Evolutionary conservation across 2,888 invertebrate genomes (phyloP).

Genomic region (Rhagium mordax): DNA sequence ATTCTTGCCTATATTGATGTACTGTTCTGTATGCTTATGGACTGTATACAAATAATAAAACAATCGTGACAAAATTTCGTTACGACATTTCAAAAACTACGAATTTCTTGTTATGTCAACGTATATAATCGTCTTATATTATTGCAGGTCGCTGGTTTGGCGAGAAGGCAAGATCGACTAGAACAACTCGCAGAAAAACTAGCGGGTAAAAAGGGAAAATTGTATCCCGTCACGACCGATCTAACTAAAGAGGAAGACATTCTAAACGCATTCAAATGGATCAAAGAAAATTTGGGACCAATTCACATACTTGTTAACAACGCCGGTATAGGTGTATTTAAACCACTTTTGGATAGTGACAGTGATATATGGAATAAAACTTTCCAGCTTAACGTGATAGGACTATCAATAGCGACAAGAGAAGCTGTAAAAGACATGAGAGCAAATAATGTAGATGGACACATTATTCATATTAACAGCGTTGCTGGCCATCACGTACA

Average conservation of each 20-base stretch:
- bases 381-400: slow-evolving; percentile 52
- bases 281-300: too few relatives aligned
- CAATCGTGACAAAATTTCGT: too few relatives aligned
- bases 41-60: too few relatives aligned
- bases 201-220: slow-evolving; percentile 54
- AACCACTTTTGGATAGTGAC: too few relatives aligned
- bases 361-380: slow-evolving; percentile 45
- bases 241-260: too few relatives aligned
- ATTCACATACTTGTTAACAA: slow-evolving; percentile 67
- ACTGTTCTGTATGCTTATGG: too few relatives aligned
- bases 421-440: slow-evolving; percentile 46
- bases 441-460: slow-evolving; percentile 49
- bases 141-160: slow-evolving; percentile 42
- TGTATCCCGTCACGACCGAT: slow-evolving; percentile 63
- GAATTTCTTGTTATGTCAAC: too few relatives aligned
- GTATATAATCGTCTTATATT: not conserved
- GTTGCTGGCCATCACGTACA: not conserved
- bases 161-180: slow-evolving; percentile 39
- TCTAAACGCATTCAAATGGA: too few relatives aligned
- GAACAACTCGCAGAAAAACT: slow-evolving; percentile 44
- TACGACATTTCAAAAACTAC: too few relatives aligned
- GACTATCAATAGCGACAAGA: slow-evolving; percentile 43
- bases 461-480: slow-evolving; percentile 52
- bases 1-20: too few relatives aligned
- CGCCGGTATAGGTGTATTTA: slow-evolving; percentile 56